Conservation (phyloP, 2,888 invertebrate species). For the Eristalinus sepulchralis region DNA sequence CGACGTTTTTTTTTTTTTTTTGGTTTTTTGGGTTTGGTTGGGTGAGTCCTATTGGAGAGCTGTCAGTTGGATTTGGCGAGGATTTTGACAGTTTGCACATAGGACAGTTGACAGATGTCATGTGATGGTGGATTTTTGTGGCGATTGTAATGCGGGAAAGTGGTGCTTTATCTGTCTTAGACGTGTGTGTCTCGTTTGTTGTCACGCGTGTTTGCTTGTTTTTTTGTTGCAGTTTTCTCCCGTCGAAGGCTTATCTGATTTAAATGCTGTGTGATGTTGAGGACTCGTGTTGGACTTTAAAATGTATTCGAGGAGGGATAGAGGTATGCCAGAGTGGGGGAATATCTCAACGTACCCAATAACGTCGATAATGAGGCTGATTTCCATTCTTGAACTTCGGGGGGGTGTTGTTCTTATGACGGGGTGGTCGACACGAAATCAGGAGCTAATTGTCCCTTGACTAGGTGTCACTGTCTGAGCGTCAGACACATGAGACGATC, state of each 20-base stretch:
- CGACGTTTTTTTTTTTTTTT: neutral
- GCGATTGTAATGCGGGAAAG: neutral
- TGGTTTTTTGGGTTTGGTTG: neutral
- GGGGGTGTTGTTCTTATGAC: no score
- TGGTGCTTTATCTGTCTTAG: neutral
- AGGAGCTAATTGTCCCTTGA: no score
- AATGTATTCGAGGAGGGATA: no score
- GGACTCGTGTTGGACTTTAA: neutral
- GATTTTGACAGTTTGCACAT: conserved; percentile 54
- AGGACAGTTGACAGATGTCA: conserved; percentile 58
- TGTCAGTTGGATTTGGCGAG: conserved; percentile 46
- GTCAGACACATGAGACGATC: no score
- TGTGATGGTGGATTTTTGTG: conserved; percentile 43
- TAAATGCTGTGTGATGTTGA: neutral
- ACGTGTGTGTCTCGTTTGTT: neutral
- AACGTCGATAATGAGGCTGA: no score
- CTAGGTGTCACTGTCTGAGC: no score
- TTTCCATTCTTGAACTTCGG: no score
- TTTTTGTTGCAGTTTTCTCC: neutral
- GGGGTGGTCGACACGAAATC: no score
- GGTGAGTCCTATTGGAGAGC: conserved; percentile 43
- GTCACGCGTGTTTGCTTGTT: neutral
- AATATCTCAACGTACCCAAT: no score
- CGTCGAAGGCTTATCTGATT: neutral
- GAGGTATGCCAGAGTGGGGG: no score